Base-by-base conservation (phyloP, 1,140 invertebrate species). In the Aphelinus certus region DNA sequence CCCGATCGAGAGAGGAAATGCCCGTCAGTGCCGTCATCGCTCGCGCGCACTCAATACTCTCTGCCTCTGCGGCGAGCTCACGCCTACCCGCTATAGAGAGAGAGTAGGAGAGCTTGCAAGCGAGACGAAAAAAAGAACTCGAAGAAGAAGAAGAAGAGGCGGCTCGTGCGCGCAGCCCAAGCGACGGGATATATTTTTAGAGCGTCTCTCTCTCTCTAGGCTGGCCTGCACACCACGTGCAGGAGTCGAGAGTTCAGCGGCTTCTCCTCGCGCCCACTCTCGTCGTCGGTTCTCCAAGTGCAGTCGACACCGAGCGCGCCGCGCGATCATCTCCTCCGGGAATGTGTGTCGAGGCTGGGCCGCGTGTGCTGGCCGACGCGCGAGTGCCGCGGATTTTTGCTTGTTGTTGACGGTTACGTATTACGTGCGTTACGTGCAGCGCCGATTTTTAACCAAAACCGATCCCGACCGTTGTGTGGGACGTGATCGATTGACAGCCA, bases 241-340 rank as follows among this genome's bases (percentile, higher is more conserved):
- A 68, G 57, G 51, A 68, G 58, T 62, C 55, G n/a, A 74, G 72
- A 74, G 72, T 74, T 74, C 72, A 74, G 72, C 65, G 72, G 72
- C 72, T 74, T 68, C 58, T 60, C 49, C 70, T 45, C 63, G 55
- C 26, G 26, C 55, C 47, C 63, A 66, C 63, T 58, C 71, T 42
- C 43, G 3, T 43, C 10, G 5, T 56, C 43, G 51, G 51, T 71
- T 57, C 46, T 63, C 61, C 7, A 10, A 3, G 46, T 51, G 1
- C 42, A 5, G 58, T 43, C 10, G 58, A 3, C 6, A 42, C 42
- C 46, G 46, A 9, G 3, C 60, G 60, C 3, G 60, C 60, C 7
- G 4, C 43, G 60, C 42, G 26, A 1, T 7, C 7, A 43, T 26
- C 2, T 42, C 6, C 58, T n/a, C 49, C n/a, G 49, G n/a, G 55